A percentile compares a stretch with the other conserved stretches of the same genome.
These are phyloP conservation scores for Spodoptera frugiperda DNA, from an alignment of 1,140 invertebrate species.

Conservation along the genomic window DNA sequence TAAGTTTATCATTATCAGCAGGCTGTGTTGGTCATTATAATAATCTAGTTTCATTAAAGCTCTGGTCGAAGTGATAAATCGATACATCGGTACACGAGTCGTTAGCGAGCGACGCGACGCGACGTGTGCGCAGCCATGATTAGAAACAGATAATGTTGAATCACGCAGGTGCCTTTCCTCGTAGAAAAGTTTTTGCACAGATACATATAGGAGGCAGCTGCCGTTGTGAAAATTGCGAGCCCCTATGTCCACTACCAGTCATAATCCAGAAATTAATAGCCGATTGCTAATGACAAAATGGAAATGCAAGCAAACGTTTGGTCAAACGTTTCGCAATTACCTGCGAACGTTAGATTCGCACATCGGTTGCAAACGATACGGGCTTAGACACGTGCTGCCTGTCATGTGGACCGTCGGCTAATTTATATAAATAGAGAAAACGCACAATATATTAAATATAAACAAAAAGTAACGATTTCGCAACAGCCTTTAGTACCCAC, in stretches of 20 bases:
- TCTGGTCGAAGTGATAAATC: conserved; percentile 45
- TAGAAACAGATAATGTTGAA: conserved; percentile 61
- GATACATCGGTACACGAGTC: conserved; percentile 25
- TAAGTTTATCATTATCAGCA: conserved; percentile 28
- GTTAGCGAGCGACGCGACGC: conserved; percentile 8
- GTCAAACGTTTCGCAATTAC: conserved; percentile 75
- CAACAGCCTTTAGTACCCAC: conserved; percentile 35
- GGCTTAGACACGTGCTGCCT: conserved; percentile 69
- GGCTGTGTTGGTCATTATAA: conserved; percentile 16
- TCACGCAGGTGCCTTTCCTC: conserved; percentile 80
- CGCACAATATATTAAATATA: not conserved
- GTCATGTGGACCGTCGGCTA: conserved; percentile 35
- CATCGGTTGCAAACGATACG: conserved; percentile 67
- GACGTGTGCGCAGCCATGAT: conserved; percentile 42
- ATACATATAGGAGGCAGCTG: conserved; percentile 70
- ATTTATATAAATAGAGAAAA: conserved; percentile 26
- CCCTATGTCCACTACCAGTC: conserved; percentile 75
- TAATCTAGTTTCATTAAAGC: conserved; percentile 41
- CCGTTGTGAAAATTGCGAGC: conserved; percentile 81
- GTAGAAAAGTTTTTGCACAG: conserved; percentile 81
- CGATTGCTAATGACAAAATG: conserved; percentile 83
- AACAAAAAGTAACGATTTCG: conserved; percentile 12
- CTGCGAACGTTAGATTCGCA: conserved; percentile 69
- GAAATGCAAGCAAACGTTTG: conserved; percentile 77
- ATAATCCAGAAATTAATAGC: conserved; percentile 84